These are phyloP conservation scores for Drosophila meridiana DNA, from an alignment of 2,888 invertebrate genomes.

Conservation along the genomic window DNA sequence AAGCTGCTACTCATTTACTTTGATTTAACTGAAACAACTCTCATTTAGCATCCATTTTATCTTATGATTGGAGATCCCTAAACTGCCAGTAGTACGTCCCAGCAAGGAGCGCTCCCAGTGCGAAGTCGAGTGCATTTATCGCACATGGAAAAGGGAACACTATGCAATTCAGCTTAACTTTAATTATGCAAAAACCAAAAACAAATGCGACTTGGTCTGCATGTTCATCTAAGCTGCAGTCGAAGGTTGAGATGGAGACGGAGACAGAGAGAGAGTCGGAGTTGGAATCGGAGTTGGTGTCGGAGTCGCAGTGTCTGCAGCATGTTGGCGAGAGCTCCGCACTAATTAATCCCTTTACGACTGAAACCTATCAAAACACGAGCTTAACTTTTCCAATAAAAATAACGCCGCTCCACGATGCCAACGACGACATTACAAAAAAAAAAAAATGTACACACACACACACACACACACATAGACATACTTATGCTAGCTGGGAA, in stretches of 20 bases:
- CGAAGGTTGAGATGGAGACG: slow-evolving; percentile 4
- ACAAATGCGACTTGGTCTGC: slow-evolving; percentile 56
- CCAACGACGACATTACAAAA: slow-evolving; percentile 45
- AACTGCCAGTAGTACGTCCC: background rate
- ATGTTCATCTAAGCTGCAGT: slow-evolving; percentile 31
- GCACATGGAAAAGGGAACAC: slow-evolving; percentile 27
- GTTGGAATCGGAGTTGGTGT: slow-evolving; percentile 4
- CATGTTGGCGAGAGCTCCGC: slow-evolving; percentile 71
- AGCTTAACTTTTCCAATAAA: slow-evolving; percentile 84
- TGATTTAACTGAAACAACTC: slow-evolving; percentile 4
- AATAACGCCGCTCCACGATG: slow-evolving; percentile 69
- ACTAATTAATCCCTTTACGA: slow-evolving; percentile 83
- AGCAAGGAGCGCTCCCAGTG: slow-evolving; percentile 21
- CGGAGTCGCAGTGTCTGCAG: slow-evolving; percentile 43
- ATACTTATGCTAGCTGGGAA: slow-evolving; percentile 35
- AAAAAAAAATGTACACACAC: slow-evolving; percentile 25
- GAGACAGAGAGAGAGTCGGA: background rate
- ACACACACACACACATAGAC: slow-evolving; percentile 29
- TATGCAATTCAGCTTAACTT: slow-evolving; percentile 69
- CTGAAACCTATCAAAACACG: slow-evolving; percentile 83
- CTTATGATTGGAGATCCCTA: background rate
- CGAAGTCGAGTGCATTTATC: slow-evolving; percentile 29
- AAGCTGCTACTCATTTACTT: background rate
- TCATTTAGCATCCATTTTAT: slow-evolving; percentile 18
- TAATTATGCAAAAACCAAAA: slow-evolving; percentile 71